A percentile compares a stretch with the other conserved stretches of the same genome.
phyloP scores from a whole-genome alignment of 2,888 invertebrate genomes.

The Agonopterix subpropinquella region DNA sequence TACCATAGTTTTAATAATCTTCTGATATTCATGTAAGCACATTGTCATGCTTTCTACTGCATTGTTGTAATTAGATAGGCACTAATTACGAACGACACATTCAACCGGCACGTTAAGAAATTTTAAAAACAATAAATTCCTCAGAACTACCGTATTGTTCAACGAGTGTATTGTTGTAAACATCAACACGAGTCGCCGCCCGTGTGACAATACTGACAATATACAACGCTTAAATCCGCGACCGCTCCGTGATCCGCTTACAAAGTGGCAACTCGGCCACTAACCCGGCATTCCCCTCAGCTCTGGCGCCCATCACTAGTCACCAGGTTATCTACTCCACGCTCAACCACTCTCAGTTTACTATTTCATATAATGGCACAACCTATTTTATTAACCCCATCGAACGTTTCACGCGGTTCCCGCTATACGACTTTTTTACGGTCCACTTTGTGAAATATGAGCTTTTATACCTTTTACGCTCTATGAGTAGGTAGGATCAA shows the following conservation, averaged over 20 bases:
- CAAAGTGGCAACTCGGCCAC: constrained; percentile 26
- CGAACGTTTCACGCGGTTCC: constrained; percentile 17
- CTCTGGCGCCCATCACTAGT: not conserved
- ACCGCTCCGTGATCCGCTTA: constrained; percentile 28
- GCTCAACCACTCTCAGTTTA: constrained; percentile 9
- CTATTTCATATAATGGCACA: constrained; percentile 12
- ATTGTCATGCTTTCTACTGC: not conserved
- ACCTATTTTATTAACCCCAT: constrained; percentile 29
- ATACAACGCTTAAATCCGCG: constrained; percentile 29
- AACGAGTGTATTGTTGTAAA: constrained; percentile 17
- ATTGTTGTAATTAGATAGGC: too few species aligned
- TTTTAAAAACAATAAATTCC: too few species aligned
- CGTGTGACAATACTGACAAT: not conserved
- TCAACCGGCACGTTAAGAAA: too few species aligned
- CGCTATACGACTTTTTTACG: constrained; percentile 22
- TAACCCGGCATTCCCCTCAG: constrained; percentile 13
- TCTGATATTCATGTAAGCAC: not conserved
- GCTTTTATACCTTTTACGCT: constrained; percentile 1
- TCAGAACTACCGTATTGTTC: too few species aligned
- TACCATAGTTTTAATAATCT: not conserved
- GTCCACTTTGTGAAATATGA: constrained; percentile 22
- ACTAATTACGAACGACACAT: too few species aligned
- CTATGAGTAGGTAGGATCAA: not conserved
- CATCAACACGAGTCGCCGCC: constrained; percentile 22
- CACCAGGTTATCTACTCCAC: too few species aligned